Conservation (phyloP, 1,140 invertebrate species). For the Aricia agestis region DNA sequence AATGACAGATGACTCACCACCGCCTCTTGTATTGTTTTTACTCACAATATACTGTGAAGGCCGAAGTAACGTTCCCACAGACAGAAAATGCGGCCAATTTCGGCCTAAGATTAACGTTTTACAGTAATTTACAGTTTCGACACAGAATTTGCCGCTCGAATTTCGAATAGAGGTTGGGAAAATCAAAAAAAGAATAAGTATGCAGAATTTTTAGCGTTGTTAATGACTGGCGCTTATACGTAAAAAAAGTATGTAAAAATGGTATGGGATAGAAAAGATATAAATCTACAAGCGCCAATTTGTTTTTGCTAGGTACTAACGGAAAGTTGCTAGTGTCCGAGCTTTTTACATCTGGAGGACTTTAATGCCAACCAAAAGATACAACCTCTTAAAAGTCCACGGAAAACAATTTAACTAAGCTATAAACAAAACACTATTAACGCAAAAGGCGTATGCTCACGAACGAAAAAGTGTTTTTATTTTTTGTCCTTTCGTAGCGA, state of each 20-base stretch:
- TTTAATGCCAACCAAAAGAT: no score
- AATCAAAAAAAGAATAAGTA: neutral
- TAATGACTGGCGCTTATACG: no score
- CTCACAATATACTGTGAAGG: neutral
- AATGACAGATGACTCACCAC: neutral
- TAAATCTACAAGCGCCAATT: no score
- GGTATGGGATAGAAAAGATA: no score
- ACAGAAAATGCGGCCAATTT: neutral
- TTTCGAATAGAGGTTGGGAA: neutral
- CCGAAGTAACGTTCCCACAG: neutral
- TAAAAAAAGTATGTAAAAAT: no score
- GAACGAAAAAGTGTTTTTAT: neutral
- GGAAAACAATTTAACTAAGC: no score
- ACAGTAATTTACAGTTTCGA: neutral
- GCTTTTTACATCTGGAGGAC: no score
- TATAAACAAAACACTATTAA: no score
- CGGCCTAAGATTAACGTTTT: neutral
- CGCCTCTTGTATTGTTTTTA: neutral
- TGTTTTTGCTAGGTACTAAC: no score
- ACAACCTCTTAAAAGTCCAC: no score
- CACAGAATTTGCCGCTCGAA: neutral
- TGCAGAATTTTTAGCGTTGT: neutral
- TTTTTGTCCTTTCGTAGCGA: conserved; percentile 8
- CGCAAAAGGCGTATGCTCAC: no score
- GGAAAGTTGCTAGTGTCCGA: no score